These are phyloP conservation scores for Agrilus planipennis DNA, from an alignment of 1,140 invertebrate genomes.

Conservation along the genomic window DNA sequence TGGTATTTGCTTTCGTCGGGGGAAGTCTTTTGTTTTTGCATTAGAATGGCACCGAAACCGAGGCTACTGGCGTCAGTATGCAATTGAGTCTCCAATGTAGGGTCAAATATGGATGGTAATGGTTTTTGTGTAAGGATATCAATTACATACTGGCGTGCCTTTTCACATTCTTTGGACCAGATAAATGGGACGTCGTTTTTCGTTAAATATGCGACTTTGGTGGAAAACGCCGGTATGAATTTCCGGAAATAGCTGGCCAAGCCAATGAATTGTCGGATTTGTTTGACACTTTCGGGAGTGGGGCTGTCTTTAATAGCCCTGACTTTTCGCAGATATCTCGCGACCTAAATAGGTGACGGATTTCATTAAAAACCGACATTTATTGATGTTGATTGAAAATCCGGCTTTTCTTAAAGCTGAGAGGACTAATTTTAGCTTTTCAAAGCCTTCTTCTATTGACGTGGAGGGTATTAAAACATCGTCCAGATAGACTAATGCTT, in stretches of 20 bases:
- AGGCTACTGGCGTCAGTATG: too few species aligned
- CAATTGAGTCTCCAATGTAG: too few species aligned
- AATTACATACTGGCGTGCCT: too few species aligned
- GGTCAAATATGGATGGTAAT: too few species aligned
- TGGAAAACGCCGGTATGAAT: constrained; percentile 18
- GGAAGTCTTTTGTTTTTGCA: constrained; percentile 14
- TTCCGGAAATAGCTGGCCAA: constrained; percentile 27
- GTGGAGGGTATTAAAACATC: constrained; percentile 12
- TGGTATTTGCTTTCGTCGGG: constrained; percentile 6
- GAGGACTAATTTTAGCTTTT: constrained; percentile 7
- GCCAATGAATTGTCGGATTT: constrained; percentile 32
- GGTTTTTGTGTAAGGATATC: too few species aligned
- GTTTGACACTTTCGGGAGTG: too few species aligned
- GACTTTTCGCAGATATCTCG: constrained; percentile 9
- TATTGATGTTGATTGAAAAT: constrained; percentile 7
- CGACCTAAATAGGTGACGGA: constrained; percentile 12
- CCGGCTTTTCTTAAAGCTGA: constrained; percentile 2
- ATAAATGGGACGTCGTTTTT: too few species aligned
- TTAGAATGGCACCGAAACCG: too few species aligned
- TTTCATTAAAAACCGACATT: constrained; percentile 8
- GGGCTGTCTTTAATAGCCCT: too few species aligned
- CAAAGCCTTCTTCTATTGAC: constrained; percentile 6
- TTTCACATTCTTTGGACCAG: too few species aligned
- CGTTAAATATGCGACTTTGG: too few species aligned
- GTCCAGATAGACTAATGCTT: constrained; percentile 13